Conservation (phyloP, 1,140 invertebrate genomes). For the Thaumatotibia leucotreta region DNA sequence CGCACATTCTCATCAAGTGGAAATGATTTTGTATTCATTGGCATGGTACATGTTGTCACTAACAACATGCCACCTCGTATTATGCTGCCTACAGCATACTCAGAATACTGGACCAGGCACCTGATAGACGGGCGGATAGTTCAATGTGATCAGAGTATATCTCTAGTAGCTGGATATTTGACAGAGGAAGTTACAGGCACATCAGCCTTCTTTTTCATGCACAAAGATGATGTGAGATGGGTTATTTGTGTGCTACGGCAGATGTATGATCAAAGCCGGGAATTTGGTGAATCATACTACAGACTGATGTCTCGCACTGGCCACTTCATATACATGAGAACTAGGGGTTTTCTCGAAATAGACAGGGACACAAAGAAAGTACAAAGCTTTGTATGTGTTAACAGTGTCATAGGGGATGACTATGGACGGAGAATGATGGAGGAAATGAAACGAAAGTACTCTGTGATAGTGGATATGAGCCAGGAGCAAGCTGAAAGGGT, state of each 20-base stretch:
- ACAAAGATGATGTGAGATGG: constrained; percentile 91
- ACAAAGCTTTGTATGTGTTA: constrained; percentile 91
- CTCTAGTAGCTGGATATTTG: constrained; percentile 90
- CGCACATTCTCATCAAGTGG: constrained; percentile 76
- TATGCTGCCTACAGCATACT: constrained; percentile 82
- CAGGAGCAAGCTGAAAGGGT: constrained; percentile 42
- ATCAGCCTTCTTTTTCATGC: constrained; percentile 92
- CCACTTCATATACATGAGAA: constrained; percentile 88
- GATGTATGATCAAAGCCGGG: constrained; percentile 89
- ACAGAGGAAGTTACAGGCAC: constrained; percentile 89
- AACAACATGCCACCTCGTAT: constrained; percentile 83
- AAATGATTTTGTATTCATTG: constrained; percentile 82
- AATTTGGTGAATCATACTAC: constrained; percentile 89
- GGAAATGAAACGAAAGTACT: constrained; percentile 87
- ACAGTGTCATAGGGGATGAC: constrained; percentile 85
- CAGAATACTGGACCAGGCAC: constrained; percentile 91
- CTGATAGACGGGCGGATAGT: constrained; percentile 90
- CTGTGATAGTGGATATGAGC: constrained; percentile 80
- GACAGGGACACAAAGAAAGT: constrained; percentile 85
- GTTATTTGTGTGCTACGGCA: constrained; percentile 89
- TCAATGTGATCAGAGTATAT: constrained; percentile 92
- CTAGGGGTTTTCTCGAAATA: constrained; percentile 88
- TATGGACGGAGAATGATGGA: constrained; percentile 83
- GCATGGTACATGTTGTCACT: constrained; percentile 81
- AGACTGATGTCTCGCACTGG: constrained; percentile 87